Evolutionary conservation across 2,113 vertebrate genomes (phyloP).

Genomic region (Platanista minor): DNA sequence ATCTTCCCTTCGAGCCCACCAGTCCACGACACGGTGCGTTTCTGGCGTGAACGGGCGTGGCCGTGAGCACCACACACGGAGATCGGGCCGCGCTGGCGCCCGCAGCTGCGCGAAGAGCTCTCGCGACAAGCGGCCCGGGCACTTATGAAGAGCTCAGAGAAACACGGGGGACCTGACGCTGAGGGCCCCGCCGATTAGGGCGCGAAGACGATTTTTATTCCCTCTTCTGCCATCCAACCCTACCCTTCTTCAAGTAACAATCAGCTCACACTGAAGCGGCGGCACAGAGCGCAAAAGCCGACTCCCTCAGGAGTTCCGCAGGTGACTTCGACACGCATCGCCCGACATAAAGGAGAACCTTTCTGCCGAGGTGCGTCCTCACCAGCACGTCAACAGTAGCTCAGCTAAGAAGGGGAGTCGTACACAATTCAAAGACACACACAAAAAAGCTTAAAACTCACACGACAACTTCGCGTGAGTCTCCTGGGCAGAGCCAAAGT

Average conservation of each 20-base stretch:
- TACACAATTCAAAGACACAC: not conserved
- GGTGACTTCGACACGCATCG: not conserved
- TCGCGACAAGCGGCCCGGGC: not conserved
- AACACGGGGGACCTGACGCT: not conserved
- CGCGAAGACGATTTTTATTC: accelerated
- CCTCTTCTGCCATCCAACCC: not conserved
- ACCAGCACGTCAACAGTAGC: not conserved
- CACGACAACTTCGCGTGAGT: not conserved
- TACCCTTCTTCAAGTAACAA: not conserved
- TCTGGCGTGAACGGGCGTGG: not conserved
- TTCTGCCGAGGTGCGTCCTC: not conserved
- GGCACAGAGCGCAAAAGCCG: not conserved
- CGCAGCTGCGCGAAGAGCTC: not conserved
- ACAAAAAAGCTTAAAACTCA: not conserved
- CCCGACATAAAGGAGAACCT: not conserved
- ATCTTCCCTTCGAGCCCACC: not conserved
- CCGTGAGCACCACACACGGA: not conserved
- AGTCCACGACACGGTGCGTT: not conserved
- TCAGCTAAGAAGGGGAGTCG: not conserved
- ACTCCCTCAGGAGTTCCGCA: not conserved
- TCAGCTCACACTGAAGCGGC: not conserved
- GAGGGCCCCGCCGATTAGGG: not conserved
- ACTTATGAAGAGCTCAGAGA: not conserved
- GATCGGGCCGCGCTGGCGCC: not conserved
- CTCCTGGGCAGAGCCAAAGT: not conserved